phyloP scores from a whole-genome alignment of 2,888 invertebrate species.

The Bembecia ichneumoniformis region DNA sequence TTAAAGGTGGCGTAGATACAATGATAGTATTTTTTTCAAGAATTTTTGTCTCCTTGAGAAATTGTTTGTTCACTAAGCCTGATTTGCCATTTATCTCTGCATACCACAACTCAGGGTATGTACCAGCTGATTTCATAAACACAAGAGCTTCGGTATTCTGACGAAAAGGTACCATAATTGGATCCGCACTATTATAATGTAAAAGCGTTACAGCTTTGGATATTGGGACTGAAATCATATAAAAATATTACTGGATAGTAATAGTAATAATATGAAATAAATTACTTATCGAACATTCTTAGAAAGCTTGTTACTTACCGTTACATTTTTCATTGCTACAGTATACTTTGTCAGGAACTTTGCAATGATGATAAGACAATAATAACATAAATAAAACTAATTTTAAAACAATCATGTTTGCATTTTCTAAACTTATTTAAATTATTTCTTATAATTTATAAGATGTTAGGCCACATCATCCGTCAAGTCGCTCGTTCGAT shows the following conservation, averaged over 20 bases:
- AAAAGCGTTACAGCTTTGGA: slow-evolving; percentile 75
- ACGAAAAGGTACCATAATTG: slow-evolving; percentile 74
- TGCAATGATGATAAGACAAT: slow-evolving; percentile 43
- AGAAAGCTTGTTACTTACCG: slow-evolving; percentile 59
- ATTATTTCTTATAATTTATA: slow-evolving; percentile 38
- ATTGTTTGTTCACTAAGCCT: slow-evolving; percentile 76
- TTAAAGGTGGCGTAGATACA: slow-evolving; percentile 32
- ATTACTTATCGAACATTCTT: slow-evolving; percentile 4
- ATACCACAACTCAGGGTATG: slow-evolving; percentile 75
- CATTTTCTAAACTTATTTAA: slow-evolving; percentile 44
- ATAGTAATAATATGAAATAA: slow-evolving; percentile 23
- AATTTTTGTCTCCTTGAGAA: slow-evolving; percentile 75
- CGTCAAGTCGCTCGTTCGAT: slow-evolving; percentile 40
- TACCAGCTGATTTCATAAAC: slow-evolving; percentile 80
- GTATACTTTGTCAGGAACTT: slow-evolving; percentile 77
- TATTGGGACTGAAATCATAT: slow-evolving; percentile 67
- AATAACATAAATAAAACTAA: slow-evolving; percentile 51
- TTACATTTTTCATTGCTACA: slow-evolving; percentile 81
- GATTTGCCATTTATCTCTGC: slow-evolving; percentile 76
- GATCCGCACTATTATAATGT: slow-evolving; percentile 68
- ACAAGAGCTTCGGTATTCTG: slow-evolving; percentile 72
- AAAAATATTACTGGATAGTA: slow-evolving; percentile 24
- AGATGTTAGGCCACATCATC: slow-evolving; percentile 68
- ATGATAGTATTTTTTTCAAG: slow-evolving; percentile 37
- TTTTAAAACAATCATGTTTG: slow-evolving; percentile 57